Percentiles rank a stretch among this genome's conserved stretches.
phyloP scores from a whole-genome alignment of 2,888 invertebrate species.

The Invenusta paracnida region DNA sequence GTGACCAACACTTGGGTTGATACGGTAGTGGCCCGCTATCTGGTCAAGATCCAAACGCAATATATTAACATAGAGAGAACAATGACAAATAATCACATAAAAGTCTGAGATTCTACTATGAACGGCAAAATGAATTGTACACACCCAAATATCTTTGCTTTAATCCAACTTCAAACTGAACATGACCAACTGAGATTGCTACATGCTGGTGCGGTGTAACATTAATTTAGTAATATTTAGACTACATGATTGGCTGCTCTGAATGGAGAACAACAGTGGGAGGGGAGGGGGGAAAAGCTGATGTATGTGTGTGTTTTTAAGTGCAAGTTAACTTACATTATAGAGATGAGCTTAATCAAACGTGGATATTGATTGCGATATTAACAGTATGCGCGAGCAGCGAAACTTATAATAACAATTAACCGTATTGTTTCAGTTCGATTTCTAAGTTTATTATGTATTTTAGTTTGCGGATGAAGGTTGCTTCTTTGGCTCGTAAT shows the following conservation, averaged over 20 bases:
- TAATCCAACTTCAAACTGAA: neutral
- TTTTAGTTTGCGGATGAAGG: too few relatives aligned
- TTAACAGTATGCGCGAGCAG: too few relatives aligned
- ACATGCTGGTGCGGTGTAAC: neutral
- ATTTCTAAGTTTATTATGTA: too few relatives aligned
- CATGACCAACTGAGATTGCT: neutral
- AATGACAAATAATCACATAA: neutral
- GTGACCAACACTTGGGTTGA: neutral
- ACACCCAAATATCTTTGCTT: constrained; percentile 2
- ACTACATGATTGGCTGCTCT: too few relatives aligned
- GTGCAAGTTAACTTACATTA: neutral
- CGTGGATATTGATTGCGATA: neutral
- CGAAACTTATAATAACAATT: too few relatives aligned
- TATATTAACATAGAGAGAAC: neutral
- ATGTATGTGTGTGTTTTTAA: neutral
- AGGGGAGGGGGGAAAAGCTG: neutral
- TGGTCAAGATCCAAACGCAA: neutral
- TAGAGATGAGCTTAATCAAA: neutral
- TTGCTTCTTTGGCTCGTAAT: too few relatives aligned
- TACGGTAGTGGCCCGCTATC: neutral
- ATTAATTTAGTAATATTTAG: too few relatives aligned
- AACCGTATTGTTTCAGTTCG: too few relatives aligned
- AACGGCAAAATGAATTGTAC: too few relatives aligned
- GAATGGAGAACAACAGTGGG: neutral
- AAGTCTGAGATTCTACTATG: neutral